Evolutionary conservation across 2,113 vertebrate genomes (phyloP), one percentile per base, ranked within the genome.

Genomic region (Nicator chloris): DNA sequence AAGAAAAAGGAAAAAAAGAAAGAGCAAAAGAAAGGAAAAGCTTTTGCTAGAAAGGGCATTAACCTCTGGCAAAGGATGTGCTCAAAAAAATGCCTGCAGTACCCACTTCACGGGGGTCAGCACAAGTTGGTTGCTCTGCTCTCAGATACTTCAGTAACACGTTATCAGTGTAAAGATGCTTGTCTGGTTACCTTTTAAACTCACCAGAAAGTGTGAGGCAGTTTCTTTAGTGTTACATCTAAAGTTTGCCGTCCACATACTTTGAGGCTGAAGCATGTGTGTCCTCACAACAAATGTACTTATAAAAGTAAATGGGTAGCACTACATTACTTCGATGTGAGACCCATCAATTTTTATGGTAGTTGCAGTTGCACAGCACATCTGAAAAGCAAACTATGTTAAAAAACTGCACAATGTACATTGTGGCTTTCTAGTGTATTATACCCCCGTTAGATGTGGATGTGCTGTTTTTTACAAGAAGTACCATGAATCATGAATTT

Each of bases 401-500:
- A 35, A 80, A 75, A 93, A 82, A 18, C 30, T 68, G 42, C 31
- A 35, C 69, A 45, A 15, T 0, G 0, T 35, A 7, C 73, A 19
- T 35, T 65, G 54, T 69, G 64, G 54, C 63, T 93, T 86, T 86
- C 71, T 88, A 54, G 59, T 81, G 39, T 35, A 61, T 72, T 27
- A 26, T 60, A 40, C 19, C 23, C 57, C 0, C 0, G 57, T 86
- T 87, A 79, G 59, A 84, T 59, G 54, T 85, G 17, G 20, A 45
- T 79, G 13, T 82, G 65, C 63, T 70, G 22, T n/a, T 71, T 91
- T 85, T 80, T 20, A 53, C 66, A 91, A 92, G 70, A 77, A 50
- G 59, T 88, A 40, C 54, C 39, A 69, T 90, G 84, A 91, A 90
- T 89, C 82, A 66, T 82, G 33, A 61, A 81, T 96, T 95, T 94